These are phyloP conservation scores for Regulus satrapa DNA, from an alignment of 2,113 vertebrate genomes.

Conservation along the genomic window DNA sequence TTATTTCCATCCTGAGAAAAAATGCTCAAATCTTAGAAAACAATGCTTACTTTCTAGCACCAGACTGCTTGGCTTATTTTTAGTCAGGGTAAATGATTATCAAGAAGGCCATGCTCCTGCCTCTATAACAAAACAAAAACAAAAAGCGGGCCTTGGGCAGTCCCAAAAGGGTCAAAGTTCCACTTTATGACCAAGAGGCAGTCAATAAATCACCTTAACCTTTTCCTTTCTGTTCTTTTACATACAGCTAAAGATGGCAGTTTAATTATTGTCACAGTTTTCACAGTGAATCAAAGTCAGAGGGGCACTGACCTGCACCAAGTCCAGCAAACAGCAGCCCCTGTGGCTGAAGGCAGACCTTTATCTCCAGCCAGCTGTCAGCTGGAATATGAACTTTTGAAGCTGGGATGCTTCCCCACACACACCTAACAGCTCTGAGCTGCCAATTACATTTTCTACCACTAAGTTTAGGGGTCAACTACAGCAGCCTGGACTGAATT, in stretches of 20 bases:
- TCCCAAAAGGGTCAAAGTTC: neutral
- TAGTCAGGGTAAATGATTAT: neutral
- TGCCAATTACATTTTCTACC: neutral
- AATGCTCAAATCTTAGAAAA: neutral
- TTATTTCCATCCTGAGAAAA: neutral
- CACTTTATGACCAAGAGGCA: neutral
- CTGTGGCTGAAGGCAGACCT: neutral
- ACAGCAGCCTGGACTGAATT: neutral
- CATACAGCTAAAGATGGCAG: neutral
- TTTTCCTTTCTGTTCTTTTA: neutral
- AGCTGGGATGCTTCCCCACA: neutral
- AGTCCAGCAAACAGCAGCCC: neutral
- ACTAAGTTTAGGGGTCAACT: neutral
- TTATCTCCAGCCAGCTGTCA: neutral
- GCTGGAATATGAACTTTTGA: neutral
- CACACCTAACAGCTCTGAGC: fast-evolving
- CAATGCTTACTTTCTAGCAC: neutral
- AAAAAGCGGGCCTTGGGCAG: neutral
- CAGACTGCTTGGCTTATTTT: neutral
- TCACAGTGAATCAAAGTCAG: neutral
- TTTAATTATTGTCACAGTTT: neutral
- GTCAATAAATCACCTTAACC: neutral
- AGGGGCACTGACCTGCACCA: neutral
- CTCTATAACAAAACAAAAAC: neutral
- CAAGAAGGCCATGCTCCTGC: neutral